These are phyloP conservation scores for Anthonomus grandis DNA, from an alignment of 1,140 invertebrate genomes.

Conservation along the genomic window DNA sequence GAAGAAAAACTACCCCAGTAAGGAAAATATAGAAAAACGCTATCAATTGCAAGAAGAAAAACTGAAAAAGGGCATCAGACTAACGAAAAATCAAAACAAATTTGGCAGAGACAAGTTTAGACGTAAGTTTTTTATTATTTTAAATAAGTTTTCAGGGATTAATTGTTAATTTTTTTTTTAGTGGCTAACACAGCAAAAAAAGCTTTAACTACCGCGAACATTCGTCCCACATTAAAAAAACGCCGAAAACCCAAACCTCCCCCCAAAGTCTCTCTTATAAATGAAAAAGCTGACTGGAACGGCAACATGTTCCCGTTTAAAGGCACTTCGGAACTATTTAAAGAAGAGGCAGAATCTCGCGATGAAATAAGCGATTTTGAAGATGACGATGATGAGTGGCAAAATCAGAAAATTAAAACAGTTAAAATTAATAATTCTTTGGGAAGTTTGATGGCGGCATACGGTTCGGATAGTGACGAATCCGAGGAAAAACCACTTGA, in stretches of 20 bases:
- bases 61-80: conserved; percentile 64
- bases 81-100: conserved; percentile 51
- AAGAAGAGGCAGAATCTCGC: conserved; percentile 33
- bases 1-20: conserved; percentile 70
- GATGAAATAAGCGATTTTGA: conserved; percentile 35
- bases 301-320: conserved; percentile 46
- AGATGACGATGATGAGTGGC: conserved; percentile 47
- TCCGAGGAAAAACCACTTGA: conserved; percentile 8
- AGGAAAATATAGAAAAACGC: conserved; percentile 65
- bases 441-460: conserved; percentile 53
- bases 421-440: conserved; percentile 52
- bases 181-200: conserved; percentile 8
- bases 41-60: conserved; percentile 62
- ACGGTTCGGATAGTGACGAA: conserved; percentile 52
- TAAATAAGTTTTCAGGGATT: background rate
- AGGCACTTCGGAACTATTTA: conserved; percentile 44
- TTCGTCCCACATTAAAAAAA: background rate
- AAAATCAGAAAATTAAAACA: conserved; percentile 18
- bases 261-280: conserved; percentile 34
- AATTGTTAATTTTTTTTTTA: conserved; percentile 10
- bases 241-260: conserved; percentile 11
- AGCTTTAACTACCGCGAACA: no score
- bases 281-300: conserved; percentile 45
- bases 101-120: conserved; percentile 49
- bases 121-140: conserved; percentile 24